Percentiles rank a stretch among this genome's conserved stretches.
Evolutionary conservation across 1,140 invertebrate species (phyloP).

Genomic region (Metopolophium dirhodum): DNA sequence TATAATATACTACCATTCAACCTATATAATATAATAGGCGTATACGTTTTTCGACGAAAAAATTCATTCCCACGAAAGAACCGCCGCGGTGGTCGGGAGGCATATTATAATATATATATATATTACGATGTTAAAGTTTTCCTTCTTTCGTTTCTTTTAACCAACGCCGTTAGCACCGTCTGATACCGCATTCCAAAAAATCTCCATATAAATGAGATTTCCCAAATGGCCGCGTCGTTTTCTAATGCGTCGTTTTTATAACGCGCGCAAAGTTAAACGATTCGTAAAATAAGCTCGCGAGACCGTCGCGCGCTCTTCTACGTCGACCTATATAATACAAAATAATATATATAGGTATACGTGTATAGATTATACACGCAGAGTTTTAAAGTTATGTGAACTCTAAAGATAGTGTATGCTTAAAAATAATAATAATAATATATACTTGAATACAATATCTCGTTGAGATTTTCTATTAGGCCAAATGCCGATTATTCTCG

Average conservation of each 20-base stretch:
- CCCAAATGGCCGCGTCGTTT: constrained; percentile 15
- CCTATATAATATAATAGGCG: too few relatives aligned
- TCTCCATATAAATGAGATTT: constrained; percentile 51
- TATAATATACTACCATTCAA: background rate
- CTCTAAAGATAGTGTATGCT: background rate
- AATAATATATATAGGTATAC: background rate
- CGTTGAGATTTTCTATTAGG: background rate
- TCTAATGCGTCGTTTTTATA: constrained; percentile 50
- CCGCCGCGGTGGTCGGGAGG: background rate
- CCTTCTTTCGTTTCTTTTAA: background rate
- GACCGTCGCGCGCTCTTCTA: background rate
- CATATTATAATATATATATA: background rate
- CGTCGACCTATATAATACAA: background rate
- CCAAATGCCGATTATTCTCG: background rate
- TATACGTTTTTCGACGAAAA: background rate
- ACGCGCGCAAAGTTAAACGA: constrained; percentile 37
- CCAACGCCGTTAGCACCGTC: background rate
- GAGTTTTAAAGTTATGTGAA: background rate
- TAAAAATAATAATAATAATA: background rate
- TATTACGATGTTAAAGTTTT: background rate
- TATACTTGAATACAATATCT: background rate
- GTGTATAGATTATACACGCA: background rate
- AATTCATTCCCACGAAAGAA: background rate
- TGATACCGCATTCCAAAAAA: constrained; percentile 26
- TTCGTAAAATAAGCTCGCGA: constrained; percentile 42